Evolutionary conservation across 2,797 vertebrate species (phyloP).

Genomic region (Pristis pectinata): DNA sequence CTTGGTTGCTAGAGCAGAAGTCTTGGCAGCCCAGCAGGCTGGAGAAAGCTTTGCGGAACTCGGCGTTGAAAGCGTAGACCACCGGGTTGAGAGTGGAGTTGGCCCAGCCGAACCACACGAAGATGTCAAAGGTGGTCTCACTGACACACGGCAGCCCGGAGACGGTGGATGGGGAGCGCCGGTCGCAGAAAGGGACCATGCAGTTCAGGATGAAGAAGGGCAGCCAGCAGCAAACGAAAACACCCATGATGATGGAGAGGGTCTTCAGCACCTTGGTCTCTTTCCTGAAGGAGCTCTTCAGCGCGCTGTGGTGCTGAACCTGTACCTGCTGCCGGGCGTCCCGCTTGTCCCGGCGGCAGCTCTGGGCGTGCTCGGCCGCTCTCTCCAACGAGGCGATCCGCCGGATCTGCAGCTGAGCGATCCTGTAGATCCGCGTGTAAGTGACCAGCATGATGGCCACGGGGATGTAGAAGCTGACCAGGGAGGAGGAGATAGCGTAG

Average conservation of each 20-base stretch:
- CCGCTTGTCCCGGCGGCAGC: constrained; percentile 59
- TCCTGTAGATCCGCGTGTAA: constrained; percentile 87
- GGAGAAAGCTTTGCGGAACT: constrained; percentile 85
- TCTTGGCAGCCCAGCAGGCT: constrained; percentile 74
- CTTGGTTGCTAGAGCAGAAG: constrained; percentile 67
- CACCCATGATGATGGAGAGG: constrained; percentile 86
- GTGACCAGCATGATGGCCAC: constrained; percentile 93
- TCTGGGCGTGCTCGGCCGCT: constrained; percentile 80
- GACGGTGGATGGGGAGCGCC: constrained; percentile 50
- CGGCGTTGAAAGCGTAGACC: constrained; percentile 90
- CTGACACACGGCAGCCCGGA: constrained; percentile 80
- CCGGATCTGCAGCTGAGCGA: constrained; percentile 83
- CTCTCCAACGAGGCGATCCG: constrained; percentile 82
- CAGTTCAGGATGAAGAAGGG: constrained; percentile 93
- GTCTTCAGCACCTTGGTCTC: constrained; percentile 94
- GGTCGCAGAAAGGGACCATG: constrained; percentile 82
- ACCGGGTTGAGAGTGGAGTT: constrained; percentile 91
- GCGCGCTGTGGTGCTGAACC: constrained; percentile 59
- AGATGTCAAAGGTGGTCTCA: constrained; percentile 85
- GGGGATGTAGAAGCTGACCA: constrained; percentile 93
- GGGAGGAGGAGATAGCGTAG: constrained; percentile 87
- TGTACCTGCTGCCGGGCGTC: constrained; percentile 43
- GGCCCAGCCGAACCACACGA: constrained; percentile 95
- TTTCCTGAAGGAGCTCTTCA: constrained; percentile 75
- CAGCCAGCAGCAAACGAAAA: constrained; percentile 93